Evolutionary conservation across 2,797 vertebrate genomes (phyloP).

Genomic region (Gymnodraco acuticeps): DNA sequence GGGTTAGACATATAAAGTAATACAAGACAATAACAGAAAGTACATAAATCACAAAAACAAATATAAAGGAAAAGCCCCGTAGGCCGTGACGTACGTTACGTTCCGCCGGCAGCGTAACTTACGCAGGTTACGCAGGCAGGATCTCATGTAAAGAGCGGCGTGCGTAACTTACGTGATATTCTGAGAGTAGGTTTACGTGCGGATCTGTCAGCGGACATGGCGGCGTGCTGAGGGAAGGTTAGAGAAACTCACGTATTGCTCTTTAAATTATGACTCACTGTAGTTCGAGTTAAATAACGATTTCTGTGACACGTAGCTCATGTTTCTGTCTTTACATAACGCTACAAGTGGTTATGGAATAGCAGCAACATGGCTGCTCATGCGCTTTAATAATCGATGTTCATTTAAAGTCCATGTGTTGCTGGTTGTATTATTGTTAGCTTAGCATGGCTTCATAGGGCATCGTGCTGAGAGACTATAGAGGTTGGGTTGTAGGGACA

Average conservation of each 20-base stretch:
- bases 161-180: constrained; percentile 69
- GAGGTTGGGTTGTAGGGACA: too few relatives aligned
- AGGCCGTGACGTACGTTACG: constrained; percentile 84
- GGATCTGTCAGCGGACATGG: constrained; percentile 76
- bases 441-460: too few relatives aligned
- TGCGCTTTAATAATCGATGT: not conserved
- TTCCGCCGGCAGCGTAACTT: constrained; percentile 72
- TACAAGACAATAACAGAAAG: too few relatives aligned
- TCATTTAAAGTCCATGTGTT: not conserved
- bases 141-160: constrained; percentile 50
- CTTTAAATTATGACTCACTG: too few relatives aligned
- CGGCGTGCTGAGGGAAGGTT: constrained; percentile 56
- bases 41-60: too few relatives aligned
- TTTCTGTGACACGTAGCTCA: not conserved
- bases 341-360: constrained; percentile 2
- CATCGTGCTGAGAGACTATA: too few relatives aligned
- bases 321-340: not conserved
- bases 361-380: constrained; percentile 48
- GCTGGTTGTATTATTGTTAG: too few relatives aligned
- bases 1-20: too few relatives aligned
- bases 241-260: constrained; percentile 10
- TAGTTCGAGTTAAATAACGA: not conserved
- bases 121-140: constrained; percentile 76
- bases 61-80: constrained; percentile 50
- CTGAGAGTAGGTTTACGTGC: constrained; percentile 71